Percentiles rank a stretch among this genome's conserved stretches.
These are phyloP conservation scores for Trissolcus japonicus DNA, from an alignment of 2,888 invertebrate genomes.

Conservation along the genomic window DNA sequence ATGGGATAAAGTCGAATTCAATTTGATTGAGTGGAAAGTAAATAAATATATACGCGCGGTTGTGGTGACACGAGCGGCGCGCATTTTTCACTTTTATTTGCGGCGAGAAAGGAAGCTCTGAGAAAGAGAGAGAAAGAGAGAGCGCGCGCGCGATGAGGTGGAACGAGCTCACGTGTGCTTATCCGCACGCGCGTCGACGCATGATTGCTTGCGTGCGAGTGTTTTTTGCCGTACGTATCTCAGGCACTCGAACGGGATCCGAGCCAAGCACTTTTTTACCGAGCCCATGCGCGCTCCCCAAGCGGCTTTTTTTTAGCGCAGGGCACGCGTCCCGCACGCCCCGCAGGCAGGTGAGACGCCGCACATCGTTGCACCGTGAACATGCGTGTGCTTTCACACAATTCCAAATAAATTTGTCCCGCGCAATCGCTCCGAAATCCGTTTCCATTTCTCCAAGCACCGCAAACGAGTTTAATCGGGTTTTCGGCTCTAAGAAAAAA, in stretches of 20 bases:
- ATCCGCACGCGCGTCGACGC: conserved; percentile 49
- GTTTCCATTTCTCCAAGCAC: conserved; percentile 15
- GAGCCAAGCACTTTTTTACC: conserved; percentile 58
- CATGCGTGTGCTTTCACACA: conserved; percentile 31
- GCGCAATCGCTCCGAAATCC: conserved; percentile 18
- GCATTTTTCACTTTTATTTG: conserved; percentile 58
- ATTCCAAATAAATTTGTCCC: conserved; percentile 40
- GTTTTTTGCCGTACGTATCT: conserved; percentile 43
- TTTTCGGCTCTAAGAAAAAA: neutral
- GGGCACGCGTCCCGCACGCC: conserved; percentile 69
- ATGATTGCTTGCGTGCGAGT: conserved; percentile 34
- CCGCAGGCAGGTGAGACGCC: conserved; percentile 64
- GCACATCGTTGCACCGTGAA: neutral
- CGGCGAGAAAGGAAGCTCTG: conserved; percentile 57
- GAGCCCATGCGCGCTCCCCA: conserved; percentile 12
- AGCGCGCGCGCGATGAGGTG: conserved; percentile 60
- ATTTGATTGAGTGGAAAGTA: conserved; percentile 20
- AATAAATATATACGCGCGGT: conserved; percentile 32
- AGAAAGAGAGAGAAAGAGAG: conserved; percentile 34
- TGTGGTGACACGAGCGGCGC: conserved; percentile 29
- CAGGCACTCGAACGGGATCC: conserved; percentile 45
- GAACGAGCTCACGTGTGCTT: conserved; percentile 56
- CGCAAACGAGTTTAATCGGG: conserved; percentile 17
- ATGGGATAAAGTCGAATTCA: neutral
- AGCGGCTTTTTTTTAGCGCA: conserved; percentile 53